phyloP scores from a whole-genome alignment of 2,113 vertebrate genomes.

The Raja brachyura region DNA sequence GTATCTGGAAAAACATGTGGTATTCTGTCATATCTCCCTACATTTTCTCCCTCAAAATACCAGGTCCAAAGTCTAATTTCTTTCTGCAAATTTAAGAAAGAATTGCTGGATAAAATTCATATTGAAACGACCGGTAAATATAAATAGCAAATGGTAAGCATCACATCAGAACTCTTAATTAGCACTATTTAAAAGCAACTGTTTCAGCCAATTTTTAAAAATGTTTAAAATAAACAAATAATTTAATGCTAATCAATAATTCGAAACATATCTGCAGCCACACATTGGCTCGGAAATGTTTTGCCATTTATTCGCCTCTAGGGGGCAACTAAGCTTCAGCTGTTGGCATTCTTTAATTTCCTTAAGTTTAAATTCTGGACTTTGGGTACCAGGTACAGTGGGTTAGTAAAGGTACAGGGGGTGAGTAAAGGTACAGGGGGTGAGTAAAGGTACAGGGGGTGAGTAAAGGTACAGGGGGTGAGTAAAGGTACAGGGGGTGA shows the following conservation, averaged over 20 bases:
- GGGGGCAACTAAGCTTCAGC: conserved; percentile 63
- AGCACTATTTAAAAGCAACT: background rate
- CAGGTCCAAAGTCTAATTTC: background rate
- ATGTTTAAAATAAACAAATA: conserved; percentile 49
- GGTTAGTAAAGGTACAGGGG: no score
- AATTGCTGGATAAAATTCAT: no score
- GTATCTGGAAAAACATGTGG: background rate
- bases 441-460: no score
- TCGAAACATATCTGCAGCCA: background rate
- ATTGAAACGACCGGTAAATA: no score
- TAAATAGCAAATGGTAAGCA: no score
- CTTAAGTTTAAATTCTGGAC: background rate
- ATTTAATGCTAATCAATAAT: no score
- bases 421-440: no score
- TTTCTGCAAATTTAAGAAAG: background rate
- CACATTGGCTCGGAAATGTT: background rate
- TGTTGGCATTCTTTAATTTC: conserved; percentile 49
- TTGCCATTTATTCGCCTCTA: conserved; percentile 51
- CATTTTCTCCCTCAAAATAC: background rate
- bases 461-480: no score
- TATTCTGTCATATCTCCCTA: background rate
- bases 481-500: no score
- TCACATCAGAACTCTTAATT: no score
- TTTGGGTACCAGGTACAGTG: no score
- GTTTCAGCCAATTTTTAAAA: conserved; percentile 46